These are phyloP conservation scores for Onychomys torridus DNA, from an alignment of 2,797 vertebrate species.

Conservation along the genomic window DNA sequence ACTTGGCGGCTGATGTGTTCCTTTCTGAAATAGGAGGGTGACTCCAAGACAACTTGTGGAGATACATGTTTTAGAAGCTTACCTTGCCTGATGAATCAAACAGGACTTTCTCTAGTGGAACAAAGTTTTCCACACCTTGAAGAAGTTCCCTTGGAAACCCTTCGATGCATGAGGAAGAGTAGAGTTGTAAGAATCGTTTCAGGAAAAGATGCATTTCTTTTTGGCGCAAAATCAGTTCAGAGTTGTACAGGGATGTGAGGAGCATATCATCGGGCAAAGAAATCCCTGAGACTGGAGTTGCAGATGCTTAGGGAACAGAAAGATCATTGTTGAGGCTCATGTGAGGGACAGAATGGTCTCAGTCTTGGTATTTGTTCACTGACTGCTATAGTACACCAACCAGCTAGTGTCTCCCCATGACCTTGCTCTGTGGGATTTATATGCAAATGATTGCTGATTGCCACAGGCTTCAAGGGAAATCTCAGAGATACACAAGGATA, in stretches of 20 bases:
- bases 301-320: conserved; percentile 78
- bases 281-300: conserved; percentile 76
- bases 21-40: neutral
- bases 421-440: neutral
- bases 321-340: conserved; percentile 27
- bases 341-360: neutral
- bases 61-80: conserved; percentile 31
- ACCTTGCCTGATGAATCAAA: conserved; percentile 69
- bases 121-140: conserved; percentile 64
- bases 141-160: conserved; percentile 86
- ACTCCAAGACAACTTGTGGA: neutral
- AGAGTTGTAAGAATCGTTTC: conserved; percentile 86
- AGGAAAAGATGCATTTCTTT: conserved; percentile 90
- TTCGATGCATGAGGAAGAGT: conserved; percentile 88
- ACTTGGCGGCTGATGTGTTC: neutral
- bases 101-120: conserved; percentile 38
- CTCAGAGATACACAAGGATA: neutral
- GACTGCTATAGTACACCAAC: neutral
- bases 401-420: neutral
- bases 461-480: neutral
- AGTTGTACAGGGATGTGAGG: conserved; percentile 85
- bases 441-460: neutral
- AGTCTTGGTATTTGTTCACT: neutral
- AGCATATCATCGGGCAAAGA: conserved; percentile 82
- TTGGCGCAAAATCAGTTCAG: conserved; percentile 87